Evolutionary conservation across 2,113 vertebrate genomes (phyloP).

Genomic region (Lutjanus erythropterus): DNA sequence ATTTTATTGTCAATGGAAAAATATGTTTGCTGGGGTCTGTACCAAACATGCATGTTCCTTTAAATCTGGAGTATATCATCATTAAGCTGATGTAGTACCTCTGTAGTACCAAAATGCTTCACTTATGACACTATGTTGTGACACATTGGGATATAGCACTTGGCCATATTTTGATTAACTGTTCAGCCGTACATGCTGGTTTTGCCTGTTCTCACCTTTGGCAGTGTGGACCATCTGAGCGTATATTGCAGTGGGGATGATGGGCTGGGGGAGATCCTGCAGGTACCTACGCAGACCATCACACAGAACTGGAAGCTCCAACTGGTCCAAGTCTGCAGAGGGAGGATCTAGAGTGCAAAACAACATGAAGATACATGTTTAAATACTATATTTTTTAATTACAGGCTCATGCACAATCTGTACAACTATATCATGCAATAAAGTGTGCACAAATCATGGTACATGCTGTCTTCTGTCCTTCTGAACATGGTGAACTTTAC

Average conservation of each 20-base stretch:
- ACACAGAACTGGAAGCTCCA: slow-evolving; percentile 90
- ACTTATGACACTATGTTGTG: too few species aligned
- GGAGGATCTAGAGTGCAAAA: slow-evolving; percentile 83
- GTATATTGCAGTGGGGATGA: slow-evolving; percentile 89
- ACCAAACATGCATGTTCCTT: too few species aligned
- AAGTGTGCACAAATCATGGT: not conserved
- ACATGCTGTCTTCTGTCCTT: slow-evolving; percentile 4
- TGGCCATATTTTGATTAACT: too few species aligned
- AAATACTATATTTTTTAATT: not conserved
- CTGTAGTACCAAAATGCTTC: too few species aligned
- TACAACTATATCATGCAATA: not conserved
- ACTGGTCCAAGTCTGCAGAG: slow-evolving; percentile 88
- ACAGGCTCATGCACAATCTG: not conserved
- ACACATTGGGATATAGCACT: too few species aligned
- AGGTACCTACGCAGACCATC: slow-evolving; percentile 94
- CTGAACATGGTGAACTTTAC: not conserved
- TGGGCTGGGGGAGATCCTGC: slow-evolving; percentile 94
- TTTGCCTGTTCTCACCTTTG: slow-evolving; percentile 90
- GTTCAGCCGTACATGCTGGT: too few species aligned
- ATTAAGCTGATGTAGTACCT: too few species aligned
- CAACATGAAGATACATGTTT: not conserved
- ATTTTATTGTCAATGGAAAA: too few species aligned
- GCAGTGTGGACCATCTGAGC: slow-evolving; percentile 90
- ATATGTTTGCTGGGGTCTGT: too few species aligned
- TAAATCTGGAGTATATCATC: too few species aligned